phyloP scores from a whole-genome alignment of 2,797 vertebrate genomes.

The Pipistrellus pipistrellus region DNA sequence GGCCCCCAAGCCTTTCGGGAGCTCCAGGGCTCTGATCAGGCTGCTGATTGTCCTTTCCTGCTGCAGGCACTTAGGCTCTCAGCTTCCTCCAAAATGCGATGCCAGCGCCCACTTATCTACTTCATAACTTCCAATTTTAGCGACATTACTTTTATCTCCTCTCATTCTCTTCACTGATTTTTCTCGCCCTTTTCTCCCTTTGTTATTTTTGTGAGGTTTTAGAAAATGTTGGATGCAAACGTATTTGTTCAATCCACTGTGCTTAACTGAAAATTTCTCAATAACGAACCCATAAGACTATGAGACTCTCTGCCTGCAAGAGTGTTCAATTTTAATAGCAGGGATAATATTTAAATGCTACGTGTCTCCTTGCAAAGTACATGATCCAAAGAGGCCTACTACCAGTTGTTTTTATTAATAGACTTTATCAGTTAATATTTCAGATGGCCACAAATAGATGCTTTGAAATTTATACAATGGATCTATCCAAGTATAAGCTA shows the following conservation, averaged over 20 bases:
- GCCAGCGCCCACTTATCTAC: background rate
- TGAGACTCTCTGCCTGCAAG: background rate
- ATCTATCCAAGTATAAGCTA: conserved; percentile 20
- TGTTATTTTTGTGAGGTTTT: conserved; percentile 42
- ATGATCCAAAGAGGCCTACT: background rate
- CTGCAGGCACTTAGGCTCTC: background rate
- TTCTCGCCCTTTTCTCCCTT: conserved; percentile 23
- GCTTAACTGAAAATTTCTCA: conserved; percentile 40
- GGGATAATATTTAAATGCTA: background rate
- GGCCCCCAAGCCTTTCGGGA: background rate
- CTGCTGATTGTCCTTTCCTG: conserved; percentile 10
- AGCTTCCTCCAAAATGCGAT: background rate
- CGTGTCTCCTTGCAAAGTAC: background rate
- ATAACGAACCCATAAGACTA: conserved; percentile 22
- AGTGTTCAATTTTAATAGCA: background rate
- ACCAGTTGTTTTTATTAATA: conserved; percentile 14
- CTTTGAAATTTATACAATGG: background rate
- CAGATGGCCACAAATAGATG: background rate
- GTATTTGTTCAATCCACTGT: background rate
- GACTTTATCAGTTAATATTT: conserved; percentile 46
- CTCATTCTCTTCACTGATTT: conserved; percentile 7
- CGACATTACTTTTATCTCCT: conserved; percentile 6
- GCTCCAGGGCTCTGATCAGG: background rate
- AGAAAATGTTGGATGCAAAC: conserved; percentile 9
- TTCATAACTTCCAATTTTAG: background rate